Conservation (phyloP, 2,113 vertebrate species). For the Plectropomus leopardus region DNA sequence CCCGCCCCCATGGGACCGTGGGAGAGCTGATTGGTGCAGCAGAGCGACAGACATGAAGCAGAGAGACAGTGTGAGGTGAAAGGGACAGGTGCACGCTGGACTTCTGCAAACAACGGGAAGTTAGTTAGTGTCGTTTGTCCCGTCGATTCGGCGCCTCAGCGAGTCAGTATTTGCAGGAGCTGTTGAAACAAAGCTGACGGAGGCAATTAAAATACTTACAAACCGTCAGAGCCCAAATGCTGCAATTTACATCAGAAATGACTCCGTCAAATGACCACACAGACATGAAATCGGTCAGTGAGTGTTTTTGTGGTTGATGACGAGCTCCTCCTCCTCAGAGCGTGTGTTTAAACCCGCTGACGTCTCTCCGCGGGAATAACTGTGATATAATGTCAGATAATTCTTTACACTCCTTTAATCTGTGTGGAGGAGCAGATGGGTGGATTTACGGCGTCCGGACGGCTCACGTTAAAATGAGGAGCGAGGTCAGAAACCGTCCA, state of each 20-base stretch:
- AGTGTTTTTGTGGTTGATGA: too few relatives aligned
- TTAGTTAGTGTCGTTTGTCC: not conserved
- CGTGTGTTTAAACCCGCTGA: not conserved
- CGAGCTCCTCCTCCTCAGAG: not conserved
- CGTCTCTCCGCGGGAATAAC: not conserved
- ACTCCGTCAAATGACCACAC: not conserved
- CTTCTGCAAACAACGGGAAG: not conserved
- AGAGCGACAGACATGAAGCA: too few relatives aligned
- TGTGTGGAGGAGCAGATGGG: too few relatives aligned
- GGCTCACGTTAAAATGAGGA: constrained; percentile 6
- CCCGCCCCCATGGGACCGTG: not conserved
- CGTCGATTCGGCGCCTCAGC: not conserved
- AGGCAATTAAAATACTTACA: not conserved
- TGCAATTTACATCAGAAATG: not conserved
- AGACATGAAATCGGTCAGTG: too few relatives aligned
- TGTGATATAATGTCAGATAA: not conserved
- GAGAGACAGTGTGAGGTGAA: not conserved
- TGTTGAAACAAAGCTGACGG: not conserved
- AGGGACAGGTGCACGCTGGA: not conserved
- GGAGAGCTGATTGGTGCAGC: not conserved
- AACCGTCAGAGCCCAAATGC: not conserved
- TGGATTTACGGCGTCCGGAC: not conserved
- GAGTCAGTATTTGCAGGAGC: not conserved
- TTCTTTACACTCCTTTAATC: too few relatives aligned
- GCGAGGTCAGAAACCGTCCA: not conserved